These are phyloP conservation scores for Mastigias papua DNA, from an alignment of 30 jellyfish, hydroid and myxozoan species.

Conservation along the genomic window DNA sequence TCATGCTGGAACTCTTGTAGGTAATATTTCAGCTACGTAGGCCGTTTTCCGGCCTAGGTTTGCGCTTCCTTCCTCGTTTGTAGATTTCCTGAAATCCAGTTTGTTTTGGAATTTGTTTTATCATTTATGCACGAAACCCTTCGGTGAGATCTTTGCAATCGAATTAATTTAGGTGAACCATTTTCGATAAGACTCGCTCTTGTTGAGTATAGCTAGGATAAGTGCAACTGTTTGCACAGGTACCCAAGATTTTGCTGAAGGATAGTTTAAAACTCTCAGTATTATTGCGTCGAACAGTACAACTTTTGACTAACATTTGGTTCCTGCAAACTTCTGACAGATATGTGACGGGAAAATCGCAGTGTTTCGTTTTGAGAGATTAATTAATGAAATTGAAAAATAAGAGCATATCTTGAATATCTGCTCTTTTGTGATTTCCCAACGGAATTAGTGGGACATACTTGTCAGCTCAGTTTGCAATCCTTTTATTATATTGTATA, in stretches of 20 bases:
- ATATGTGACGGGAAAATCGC: background rate
- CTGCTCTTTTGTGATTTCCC: background rate
- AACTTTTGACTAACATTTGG: too few relatives aligned
- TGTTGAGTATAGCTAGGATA: too few relatives aligned
- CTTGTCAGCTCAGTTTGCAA: background rate
- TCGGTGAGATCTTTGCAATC: background rate
- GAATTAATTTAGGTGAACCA: too few relatives aligned
- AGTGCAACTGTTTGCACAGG: too few relatives aligned
- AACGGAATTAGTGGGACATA: background rate
- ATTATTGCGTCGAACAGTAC: too few relatives aligned
- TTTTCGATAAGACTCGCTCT: too few relatives aligned
- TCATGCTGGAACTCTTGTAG: background rate
- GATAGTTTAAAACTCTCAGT: too few relatives aligned
- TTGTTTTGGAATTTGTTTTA: background rate
- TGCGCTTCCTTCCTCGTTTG: constrained; percentile 70
- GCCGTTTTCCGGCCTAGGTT: background rate
- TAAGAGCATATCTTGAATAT: background rate
- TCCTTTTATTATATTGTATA: background rate
- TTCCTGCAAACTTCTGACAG: too few relatives aligned
- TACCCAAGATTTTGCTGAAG: too few relatives aligned
- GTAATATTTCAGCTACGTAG: background rate
- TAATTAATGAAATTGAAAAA: too few relatives aligned
- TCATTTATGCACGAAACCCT: background rate
- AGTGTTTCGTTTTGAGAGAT: background rate
- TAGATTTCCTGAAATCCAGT: background rate